A percentile compares a stretch with the other conserved stretches of the same genome.
These are phyloP conservation scores for Sphyrna mokarran DNA, from an alignment of 2,113 vertebrate genomes.

Conservation along the genomic window DNA sequence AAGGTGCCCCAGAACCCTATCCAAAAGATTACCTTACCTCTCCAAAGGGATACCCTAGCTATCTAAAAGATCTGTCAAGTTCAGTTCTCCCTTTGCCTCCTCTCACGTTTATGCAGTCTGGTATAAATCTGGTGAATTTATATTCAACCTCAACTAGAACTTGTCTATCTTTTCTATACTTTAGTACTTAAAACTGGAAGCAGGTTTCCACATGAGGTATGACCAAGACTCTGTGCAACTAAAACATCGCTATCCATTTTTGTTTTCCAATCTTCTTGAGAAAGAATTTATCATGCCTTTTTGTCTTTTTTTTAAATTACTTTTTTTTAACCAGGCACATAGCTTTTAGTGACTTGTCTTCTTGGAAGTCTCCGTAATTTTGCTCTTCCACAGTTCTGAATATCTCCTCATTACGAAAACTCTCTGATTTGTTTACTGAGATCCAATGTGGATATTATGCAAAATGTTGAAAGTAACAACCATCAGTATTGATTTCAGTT, in stretches of 20 bases:
- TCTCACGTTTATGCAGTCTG: not conserved
- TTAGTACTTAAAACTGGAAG: not conserved
- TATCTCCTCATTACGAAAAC: not conserved
- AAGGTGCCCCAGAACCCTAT: too few relatives aligned
- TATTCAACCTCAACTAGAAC: too few relatives aligned
- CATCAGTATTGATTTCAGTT: not conserved
- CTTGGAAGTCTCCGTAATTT: not conserved
- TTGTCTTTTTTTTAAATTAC: not conserved
- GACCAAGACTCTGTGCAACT: not conserved
- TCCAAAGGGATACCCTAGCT: too few relatives aligned
- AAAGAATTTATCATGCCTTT: not conserved
- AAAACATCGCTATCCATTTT: not conserved
- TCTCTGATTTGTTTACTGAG: not conserved
- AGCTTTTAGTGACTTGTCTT: not conserved
- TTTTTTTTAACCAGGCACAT: not conserved
- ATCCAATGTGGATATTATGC: not conserved
- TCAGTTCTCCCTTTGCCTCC: too few relatives aligned
- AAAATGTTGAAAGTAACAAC: not conserved
- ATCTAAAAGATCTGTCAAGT: too few relatives aligned
- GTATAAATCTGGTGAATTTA: not conserved
- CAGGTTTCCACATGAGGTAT: not conserved
- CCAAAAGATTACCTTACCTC: too few relatives aligned
- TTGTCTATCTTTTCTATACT: not conserved
- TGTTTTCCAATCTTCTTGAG: not conserved
- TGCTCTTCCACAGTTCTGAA: not conserved